A percentile compares a stretch with the other conserved stretches of the same genome.
phyloP scores from a whole-genome alignment of 2,888 invertebrate species.

The Corbicula japonica region DNA sequence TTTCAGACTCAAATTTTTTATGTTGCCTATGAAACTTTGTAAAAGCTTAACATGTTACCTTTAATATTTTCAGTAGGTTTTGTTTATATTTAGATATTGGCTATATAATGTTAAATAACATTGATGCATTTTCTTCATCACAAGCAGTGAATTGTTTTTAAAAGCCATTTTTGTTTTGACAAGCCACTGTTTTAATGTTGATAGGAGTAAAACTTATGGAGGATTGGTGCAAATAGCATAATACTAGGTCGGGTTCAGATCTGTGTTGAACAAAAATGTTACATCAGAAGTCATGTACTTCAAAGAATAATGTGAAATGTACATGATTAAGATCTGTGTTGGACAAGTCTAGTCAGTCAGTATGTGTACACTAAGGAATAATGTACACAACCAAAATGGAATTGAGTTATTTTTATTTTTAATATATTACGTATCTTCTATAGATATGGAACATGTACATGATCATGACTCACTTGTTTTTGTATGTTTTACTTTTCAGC shows the following conservation, averaged over 20 bases:
- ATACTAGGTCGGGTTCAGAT: slow-evolving; percentile 4
- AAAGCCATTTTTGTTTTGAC: slow-evolving; percentile 4
- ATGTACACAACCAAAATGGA: too few relatives aligned
- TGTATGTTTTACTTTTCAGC: too few relatives aligned
- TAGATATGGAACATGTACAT: too few relatives aligned
- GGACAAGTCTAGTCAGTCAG: slow-evolving; percentile 4
- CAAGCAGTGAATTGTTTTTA: slow-evolving; percentile 2
- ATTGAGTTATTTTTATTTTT: too few relatives aligned
- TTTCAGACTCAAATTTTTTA: too few relatives aligned
- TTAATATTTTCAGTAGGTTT: slow-evolving; percentile 2
- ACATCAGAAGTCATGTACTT: slow-evolving; percentile 1
- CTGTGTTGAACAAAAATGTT: slow-evolving; percentile 4
- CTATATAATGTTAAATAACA: slow-evolving; percentile 4
- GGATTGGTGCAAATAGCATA: slow-evolving; percentile 2
- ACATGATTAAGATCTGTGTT: slow-evolving; percentile 2
- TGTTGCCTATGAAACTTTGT: too few relatives aligned
- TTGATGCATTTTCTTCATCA: slow-evolving; percentile 4
- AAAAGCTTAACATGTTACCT: not conserved
- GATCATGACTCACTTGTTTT: too few relatives aligned
- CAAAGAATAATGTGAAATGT: slow-evolving; percentile 2
- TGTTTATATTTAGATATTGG: too few relatives aligned
- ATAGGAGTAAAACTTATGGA: slow-evolving; percentile 1
- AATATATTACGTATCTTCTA: too few relatives aligned
- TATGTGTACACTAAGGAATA: too few relatives aligned
- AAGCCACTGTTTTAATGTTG: slow-evolving; percentile 2